Percentiles rank a stretch among this genome's conserved stretches.
phyloP scores from a whole-genome alignment of 2,888 invertebrate species.

The Hirtodrosophila trivittata region DNA sequence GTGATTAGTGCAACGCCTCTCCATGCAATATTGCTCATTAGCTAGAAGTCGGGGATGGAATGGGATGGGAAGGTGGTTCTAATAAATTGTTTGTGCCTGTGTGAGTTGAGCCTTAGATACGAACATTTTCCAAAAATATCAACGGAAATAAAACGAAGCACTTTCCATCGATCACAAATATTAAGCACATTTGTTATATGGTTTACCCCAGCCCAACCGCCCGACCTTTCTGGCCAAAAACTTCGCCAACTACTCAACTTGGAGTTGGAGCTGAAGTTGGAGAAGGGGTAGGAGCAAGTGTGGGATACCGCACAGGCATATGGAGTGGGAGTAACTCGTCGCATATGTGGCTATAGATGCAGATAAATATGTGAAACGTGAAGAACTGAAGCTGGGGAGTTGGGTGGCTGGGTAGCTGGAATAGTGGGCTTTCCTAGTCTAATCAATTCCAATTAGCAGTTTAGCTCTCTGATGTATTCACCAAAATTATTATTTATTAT shows the following conservation, averaged over 20 bases:
- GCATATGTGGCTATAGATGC: constrained; percentile 80
- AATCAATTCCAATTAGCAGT: constrained; percentile 84
- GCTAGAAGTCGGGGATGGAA: not conserved
- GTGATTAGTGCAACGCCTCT: constrained; percentile 80
- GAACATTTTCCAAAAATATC: constrained; percentile 24
- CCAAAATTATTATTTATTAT: constrained; percentile 84
- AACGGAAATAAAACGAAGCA: constrained; percentile 72
- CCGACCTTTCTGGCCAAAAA: constrained; percentile 38
- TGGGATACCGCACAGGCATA: not conserved
- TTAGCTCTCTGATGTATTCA: constrained; percentile 83
- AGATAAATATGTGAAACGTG: constrained; percentile 82
- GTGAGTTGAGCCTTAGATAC: constrained; percentile 35
- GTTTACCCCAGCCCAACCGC: constrained; percentile 15
- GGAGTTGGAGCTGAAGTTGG: not conserved
- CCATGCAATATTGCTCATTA: constrained; percentile 68
- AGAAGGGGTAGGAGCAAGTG: not conserved
- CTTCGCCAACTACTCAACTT: constrained; percentile 48
- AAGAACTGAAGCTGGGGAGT: not conserved
- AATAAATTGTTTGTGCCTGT: constrained; percentile 58
- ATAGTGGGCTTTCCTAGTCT: constrained; percentile 61
- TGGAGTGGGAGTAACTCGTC: constrained; percentile 37
- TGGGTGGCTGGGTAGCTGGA: not conserved
- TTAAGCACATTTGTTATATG: constrained; percentile 79
- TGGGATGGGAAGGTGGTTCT: constrained; percentile 8
- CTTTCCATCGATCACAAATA: constrained; percentile 81